phyloP scores from a whole-genome alignment of 2,113 vertebrate genomes.

The Todiramphus chloris region DNA sequence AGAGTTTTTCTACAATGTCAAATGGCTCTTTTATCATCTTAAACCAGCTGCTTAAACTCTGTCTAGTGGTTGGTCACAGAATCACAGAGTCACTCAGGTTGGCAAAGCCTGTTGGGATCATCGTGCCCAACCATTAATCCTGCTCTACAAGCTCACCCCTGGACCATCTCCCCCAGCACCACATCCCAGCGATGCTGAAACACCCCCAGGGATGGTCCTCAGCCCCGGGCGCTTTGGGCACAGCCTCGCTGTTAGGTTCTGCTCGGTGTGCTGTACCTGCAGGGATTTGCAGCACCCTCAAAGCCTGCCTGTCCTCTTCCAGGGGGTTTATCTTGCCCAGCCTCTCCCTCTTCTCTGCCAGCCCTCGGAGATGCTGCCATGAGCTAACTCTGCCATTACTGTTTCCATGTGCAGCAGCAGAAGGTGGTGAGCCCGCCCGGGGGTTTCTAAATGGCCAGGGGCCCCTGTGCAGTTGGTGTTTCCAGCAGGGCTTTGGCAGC shows the following conservation, averaged over 20 bases:
- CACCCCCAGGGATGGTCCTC: no score
- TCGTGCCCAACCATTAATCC: no score
- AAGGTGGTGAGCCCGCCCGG: not conserved
- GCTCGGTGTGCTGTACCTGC: fast-evolving
- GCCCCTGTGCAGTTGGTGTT: not conserved
- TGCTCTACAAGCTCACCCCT: no score
- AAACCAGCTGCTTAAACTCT: not conserved
- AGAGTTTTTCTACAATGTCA: not conserved
- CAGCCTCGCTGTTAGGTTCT: no score
- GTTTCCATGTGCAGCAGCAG: fast-evolving
- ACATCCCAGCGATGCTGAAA: no score
- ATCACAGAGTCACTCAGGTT: no score
- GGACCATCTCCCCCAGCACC: no score
- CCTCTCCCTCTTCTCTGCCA: not conserved
- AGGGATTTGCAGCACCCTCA: fast-evolving
- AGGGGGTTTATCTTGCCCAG: not conserved
- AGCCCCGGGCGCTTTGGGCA: not conserved
- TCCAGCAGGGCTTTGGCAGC: not conserved
- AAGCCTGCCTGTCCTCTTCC: not conserved
- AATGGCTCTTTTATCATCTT: fast-evolving
- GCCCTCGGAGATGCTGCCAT: not conserved
- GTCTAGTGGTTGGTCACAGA: not conserved
- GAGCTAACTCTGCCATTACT: not conserved
- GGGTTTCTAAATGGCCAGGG: not conserved
- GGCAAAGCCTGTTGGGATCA: no score